These are phyloP conservation scores for Tadarida brasiliensis DNA, from an alignment of 2,797 vertebrate species.

Conservation along the genomic window DNA sequence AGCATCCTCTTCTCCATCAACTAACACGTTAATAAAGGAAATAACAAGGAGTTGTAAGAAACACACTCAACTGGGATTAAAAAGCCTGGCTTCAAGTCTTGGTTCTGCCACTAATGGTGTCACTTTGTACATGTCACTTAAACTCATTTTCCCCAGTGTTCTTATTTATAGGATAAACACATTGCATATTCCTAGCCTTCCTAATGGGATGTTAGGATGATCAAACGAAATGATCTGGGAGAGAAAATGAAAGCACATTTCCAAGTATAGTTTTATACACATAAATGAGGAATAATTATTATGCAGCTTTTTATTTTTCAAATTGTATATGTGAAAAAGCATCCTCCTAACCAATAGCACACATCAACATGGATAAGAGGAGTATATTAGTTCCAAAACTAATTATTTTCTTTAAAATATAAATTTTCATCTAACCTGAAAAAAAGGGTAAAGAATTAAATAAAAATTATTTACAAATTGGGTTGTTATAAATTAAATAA, in stretches of 20 bases:
- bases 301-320: conserved; percentile 37
- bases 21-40: neutral
- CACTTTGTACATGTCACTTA: neutral
- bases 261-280: conserved; percentile 61
- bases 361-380: conserved; percentile 2
- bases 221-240: conserved; percentile 19
- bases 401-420: conserved; percentile 43
- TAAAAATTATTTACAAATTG: conserved; percentile 28
- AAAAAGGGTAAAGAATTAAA: conserved; percentile 22
- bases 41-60: neutral
- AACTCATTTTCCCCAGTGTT: neutral
- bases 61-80: neutral
- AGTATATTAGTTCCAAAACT: conserved; percentile 10
- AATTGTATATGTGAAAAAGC: conserved; percentile 52
- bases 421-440: neutral
- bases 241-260: conserved; percentile 76
- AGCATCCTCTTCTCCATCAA: neutral
- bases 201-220: neutral
- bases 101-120: neutral
- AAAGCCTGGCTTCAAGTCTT: conserved; percentile 9
- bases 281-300: conserved; percentile 45
- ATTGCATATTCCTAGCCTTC: conserved; percentile 1
- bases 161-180: conserved; percentile 18
- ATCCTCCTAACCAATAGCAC: neutral
- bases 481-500: conserved; percentile 48